A percentile compares a stretch with the other conserved stretches of the same genome.
These are phyloP conservation scores for Gryllus longicercus DNA, from an alignment of 2,888 invertebrate genomes.

Conservation along the genomic window DNA sequence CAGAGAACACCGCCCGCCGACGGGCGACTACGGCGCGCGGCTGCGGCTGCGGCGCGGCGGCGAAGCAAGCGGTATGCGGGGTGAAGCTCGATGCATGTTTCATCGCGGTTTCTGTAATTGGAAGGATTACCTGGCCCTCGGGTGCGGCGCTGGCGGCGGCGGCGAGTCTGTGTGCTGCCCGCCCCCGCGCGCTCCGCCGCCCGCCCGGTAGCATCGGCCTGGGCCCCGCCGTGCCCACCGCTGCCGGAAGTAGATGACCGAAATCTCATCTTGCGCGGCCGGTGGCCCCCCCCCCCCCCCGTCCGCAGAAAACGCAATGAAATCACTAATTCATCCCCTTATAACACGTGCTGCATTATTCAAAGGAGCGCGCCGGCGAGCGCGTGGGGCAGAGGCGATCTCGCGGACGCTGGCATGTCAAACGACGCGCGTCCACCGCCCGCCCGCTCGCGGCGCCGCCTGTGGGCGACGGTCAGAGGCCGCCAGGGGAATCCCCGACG, in stretches of 20 bases:
- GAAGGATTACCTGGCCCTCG: constrained; percentile 29
- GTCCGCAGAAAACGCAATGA: constrained; percentile 4
- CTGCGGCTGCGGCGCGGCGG: not conserved
- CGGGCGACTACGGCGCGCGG: too few species aligned
- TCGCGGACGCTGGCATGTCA: not conserved
- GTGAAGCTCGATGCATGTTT: constrained; percentile 30
- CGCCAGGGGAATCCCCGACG: too few species aligned
- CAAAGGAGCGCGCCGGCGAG: not conserved
- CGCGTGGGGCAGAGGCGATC: not conserved
- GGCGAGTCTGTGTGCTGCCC: not conserved
- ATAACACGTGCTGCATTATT: constrained; percentile 17
- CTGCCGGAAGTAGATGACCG: constrained; percentile 6
- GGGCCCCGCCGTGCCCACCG: not conserved
- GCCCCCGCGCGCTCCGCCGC: not conserved
- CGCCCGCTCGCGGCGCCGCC: too few species aligned
- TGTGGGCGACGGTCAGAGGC: too few species aligned
- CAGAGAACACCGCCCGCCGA: too few species aligned
- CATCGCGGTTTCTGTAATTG: constrained; percentile 34
- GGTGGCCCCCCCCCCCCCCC: not conserved
- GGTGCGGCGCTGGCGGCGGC: not conserved
- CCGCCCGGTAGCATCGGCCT: not conserved
- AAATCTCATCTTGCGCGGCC: not conserved
- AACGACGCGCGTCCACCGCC: not conserved
- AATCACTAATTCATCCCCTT: constrained; percentile 17
- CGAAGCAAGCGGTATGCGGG: not conserved